Percentiles rank a stretch among this genome's conserved stretches.
These are phyloP conservation scores for Dioctria linearis DNA, from an alignment of 2,888 invertebrate genomes.

Conservation along the genomic window DNA sequence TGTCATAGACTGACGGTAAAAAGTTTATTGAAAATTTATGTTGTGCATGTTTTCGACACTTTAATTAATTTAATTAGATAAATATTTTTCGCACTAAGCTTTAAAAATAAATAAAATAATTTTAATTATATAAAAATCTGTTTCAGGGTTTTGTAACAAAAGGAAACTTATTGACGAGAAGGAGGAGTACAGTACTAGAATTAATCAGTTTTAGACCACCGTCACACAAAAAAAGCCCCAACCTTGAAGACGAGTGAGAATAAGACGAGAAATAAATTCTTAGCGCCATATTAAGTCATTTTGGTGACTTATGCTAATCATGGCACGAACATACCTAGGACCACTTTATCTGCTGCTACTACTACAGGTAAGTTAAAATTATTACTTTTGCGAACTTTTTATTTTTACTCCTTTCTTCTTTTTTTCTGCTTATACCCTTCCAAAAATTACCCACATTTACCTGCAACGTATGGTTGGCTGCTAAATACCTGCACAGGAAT, in stretches of 20 bases:
- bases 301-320: slow-evolving; percentile 24
- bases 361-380: slow-evolving; percentile 8
- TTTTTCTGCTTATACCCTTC: neutral
- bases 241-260: too few species aligned
- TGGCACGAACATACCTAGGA: slow-evolving; percentile 1
- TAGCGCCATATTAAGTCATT: slow-evolving; percentile 14
- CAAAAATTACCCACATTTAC: neutral
- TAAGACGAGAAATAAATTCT: too few species aligned
- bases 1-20: too few species aligned
- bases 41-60: too few species aligned
- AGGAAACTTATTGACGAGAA: neutral
- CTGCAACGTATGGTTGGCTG: too few species aligned
- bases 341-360: slow-evolving; percentile 1
- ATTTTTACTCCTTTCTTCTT: neutral
- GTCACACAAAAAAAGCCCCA: too few species aligned
- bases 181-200: neutral
- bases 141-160: neutral
- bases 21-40: too few species aligned
- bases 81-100: too few species aligned
- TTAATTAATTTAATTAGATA: too few species aligned
- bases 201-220: neutral
- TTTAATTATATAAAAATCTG: too few species aligned
- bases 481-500: too few species aligned
- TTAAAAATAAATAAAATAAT: too few species aligned
- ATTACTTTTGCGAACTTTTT: neutral